phyloP scores from a whole-genome alignment of 1,140 invertebrate genomes.

The Magallana ariakensis region DNA sequence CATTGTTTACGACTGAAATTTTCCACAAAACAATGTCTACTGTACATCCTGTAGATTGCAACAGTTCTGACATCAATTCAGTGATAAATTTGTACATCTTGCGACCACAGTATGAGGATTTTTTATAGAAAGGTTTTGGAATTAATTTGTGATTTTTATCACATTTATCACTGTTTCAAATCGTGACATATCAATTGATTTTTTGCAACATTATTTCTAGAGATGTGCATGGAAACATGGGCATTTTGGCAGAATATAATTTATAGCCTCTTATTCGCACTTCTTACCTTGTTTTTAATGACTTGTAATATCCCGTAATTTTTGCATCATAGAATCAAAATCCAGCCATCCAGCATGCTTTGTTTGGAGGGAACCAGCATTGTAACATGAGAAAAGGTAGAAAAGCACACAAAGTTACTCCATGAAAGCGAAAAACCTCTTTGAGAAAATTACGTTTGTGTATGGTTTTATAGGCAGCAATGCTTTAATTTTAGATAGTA shows the following conservation, averaged over 20 bases:
- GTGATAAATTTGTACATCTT: constrained; percentile 6
- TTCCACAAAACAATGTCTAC: constrained; percentile 20
- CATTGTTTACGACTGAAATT: constrained; percentile 17
- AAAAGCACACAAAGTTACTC: background rate
- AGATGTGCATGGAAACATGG: background rate
- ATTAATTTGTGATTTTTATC: background rate
- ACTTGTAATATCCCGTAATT: background rate
- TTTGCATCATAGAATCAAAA: background rate
- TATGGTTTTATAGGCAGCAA: constrained; percentile 26
- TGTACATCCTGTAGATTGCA: constrained; percentile 5
- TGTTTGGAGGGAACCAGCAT: too few relatives aligned
- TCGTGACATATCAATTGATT: constrained; percentile 18
- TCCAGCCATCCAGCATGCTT: too few relatives aligned
- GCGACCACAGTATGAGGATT: background rate
- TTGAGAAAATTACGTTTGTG: constrained; percentile 14
- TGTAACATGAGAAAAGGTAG: too few relatives aligned
- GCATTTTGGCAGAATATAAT: background rate
- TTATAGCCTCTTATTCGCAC: background rate
- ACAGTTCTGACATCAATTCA: background rate
- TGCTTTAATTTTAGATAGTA: constrained; percentile 37
- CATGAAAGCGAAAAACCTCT: constrained; percentile 28
- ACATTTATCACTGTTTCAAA: background rate
- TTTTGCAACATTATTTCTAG: background rate
- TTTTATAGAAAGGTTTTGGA: background rate
- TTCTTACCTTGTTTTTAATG: background rate